These are phyloP conservation scores for Crax fasciolata DNA, from an alignment of 2,797 vertebrate species.

Conservation along the genomic window DNA sequence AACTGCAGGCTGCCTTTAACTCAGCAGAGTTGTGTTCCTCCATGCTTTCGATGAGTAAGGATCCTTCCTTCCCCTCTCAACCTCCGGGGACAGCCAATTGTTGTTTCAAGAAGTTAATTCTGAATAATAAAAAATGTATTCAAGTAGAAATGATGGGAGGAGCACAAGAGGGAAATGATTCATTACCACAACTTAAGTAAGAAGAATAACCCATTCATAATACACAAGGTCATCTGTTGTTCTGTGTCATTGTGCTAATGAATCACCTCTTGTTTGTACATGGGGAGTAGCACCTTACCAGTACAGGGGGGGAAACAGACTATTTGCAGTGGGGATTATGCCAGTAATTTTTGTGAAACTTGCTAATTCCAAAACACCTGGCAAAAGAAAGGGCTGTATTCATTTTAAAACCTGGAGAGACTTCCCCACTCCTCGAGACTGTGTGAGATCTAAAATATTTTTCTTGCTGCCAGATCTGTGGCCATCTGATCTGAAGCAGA, in stretches of 20 bases:
- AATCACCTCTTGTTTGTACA: conserved; percentile 75
- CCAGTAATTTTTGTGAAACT: conserved; percentile 63
- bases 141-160: conserved; percentile 44
- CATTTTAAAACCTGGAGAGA: conserved; percentile 40
- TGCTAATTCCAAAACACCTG: conserved; percentile 49
- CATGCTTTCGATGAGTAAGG: neutral
- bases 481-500: conserved; percentile 31
- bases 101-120: conserved; percentile 36
- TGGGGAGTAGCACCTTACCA: conserved; percentile 59
- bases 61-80: neutral
- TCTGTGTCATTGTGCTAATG: conserved; percentile 69
- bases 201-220: conserved; percentile 75
- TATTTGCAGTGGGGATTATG: conserved; percentile 60
- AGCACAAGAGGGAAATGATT: conserved; percentile 64
- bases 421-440: neutral
- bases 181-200: conserved; percentile 30
- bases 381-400: conserved; percentile 70
- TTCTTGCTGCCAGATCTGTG: conserved; percentile 23
- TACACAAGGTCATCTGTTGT: conserved; percentile 73
- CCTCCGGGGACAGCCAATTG: neutral
- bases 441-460: conserved; percentile 20
- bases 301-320: conserved; percentile 61
- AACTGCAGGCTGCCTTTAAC: neutral
- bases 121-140: neutral
- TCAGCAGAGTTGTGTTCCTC: neutral